A percentile compares a stretch with the other conserved stretches of the same genome.
These are phyloP conservation scores for Centruroides sculpturatus DNA, from an alignment of 1,140 invertebrate species.

Conservation along the genomic window DNA sequence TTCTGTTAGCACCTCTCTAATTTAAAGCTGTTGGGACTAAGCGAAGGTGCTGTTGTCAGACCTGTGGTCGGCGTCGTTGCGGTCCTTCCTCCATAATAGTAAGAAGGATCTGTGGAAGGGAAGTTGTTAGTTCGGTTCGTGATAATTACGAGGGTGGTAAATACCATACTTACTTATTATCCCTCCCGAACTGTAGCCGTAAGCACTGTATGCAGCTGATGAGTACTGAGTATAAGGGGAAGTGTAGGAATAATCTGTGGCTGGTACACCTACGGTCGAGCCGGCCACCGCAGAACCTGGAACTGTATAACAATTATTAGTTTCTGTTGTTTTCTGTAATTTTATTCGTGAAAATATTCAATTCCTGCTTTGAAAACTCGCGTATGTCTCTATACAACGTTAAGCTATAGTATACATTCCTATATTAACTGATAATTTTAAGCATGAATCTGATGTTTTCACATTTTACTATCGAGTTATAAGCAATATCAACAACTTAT, in stretches of 20 bases:
- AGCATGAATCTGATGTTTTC: no score
- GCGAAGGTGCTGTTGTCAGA: conserved; percentile 12
- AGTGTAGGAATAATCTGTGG: conserved; percentile 44
- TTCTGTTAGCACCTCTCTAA: conserved; percentile 9
- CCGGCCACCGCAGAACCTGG: no score
- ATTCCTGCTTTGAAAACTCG: no score
- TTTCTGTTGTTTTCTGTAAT: no score
- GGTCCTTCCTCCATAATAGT: conserved; percentile 11
- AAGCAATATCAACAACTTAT: no score
- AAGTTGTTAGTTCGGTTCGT: not conserved
- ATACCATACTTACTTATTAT: conserved; percentile 60
- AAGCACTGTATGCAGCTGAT: conserved; percentile 46
- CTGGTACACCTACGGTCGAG: no score
- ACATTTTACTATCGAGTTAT: no score
- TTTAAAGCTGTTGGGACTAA: conserved; percentile 18
- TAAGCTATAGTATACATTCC: no score
- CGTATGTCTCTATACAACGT: no score
- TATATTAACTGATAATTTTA: no score
- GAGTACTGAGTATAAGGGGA: conserved; percentile 58
- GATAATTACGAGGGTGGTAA: conserved; percentile 12
- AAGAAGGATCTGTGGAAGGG: conserved; percentile 12
- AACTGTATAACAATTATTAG: no score
- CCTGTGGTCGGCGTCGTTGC: not conserved
- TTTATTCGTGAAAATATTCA: no score
- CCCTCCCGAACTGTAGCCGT: conserved; percentile 53